Evolutionary conservation across 2,797 vertebrate species (phyloP).

Genomic region (Chrysocyon brachyurus): DNA sequence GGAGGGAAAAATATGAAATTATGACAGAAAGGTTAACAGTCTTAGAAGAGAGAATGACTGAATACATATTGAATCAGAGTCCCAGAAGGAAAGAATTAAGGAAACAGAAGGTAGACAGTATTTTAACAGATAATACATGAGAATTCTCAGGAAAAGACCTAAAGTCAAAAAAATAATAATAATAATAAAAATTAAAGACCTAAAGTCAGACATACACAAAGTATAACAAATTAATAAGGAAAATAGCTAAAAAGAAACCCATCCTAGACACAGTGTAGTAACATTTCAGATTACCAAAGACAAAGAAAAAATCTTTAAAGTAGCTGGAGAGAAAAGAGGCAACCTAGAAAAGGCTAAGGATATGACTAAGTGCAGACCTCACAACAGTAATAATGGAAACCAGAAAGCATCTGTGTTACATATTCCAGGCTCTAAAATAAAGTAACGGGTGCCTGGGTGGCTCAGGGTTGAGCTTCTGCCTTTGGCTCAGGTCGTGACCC

Average conservation of each 20-base stretch:
- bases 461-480: too few relatives aligned
- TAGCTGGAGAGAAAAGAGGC: neutral
- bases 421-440: neutral
- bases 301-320: neutral
- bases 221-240: neutral
- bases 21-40: conserved; percentile 18
- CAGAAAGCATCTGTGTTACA: neutral
- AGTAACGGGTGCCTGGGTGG: neutral
- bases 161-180: neutral
- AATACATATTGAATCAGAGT: neutral
- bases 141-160: conserved; percentile 44
- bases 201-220: conserved; percentile 24
- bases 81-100: neutral
- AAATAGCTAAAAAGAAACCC: conserved; percentile 48
- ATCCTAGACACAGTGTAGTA: neutral
- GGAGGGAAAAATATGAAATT: conserved; percentile 11
- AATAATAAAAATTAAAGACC: neutral
- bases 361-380: neutral
- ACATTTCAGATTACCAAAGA: conserved; percentile 7
- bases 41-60: neutral
- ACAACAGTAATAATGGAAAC: neutral
- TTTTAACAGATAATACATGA: conserved; percentile 31
- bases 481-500: too few relatives aligned
- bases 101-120: conserved; percentile 27
- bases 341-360: neutral